These are phyloP conservation scores for Tichodroma muraria DNA, from an alignment of 2,113 vertebrate species.

Conservation along the genomic window DNA sequence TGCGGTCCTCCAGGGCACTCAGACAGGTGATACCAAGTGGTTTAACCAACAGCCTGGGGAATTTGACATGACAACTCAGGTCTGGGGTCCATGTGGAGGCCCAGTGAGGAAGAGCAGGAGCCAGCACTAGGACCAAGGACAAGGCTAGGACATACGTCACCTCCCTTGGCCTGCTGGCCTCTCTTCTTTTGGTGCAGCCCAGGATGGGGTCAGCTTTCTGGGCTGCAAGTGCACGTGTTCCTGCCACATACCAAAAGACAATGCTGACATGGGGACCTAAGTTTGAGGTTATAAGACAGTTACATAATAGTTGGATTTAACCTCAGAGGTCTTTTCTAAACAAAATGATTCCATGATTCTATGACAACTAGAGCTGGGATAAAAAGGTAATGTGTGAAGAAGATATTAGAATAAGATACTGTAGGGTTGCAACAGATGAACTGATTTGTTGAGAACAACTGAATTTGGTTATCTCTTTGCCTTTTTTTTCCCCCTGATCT, in stretches of 20 bases:
- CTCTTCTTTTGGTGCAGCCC: not conserved
- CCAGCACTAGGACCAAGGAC: not conserved
- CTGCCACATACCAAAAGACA: not conserved
- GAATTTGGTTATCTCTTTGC: not conserved
- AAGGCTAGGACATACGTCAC: not conserved
- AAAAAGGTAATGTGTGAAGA: not conserved
- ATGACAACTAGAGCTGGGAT: not conserved
- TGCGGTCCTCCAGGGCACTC: not conserved
- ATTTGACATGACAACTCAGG: not conserved
- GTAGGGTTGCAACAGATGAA: not conserved
- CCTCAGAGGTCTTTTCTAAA: not conserved
- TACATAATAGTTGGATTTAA: not conserved
- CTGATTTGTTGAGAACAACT: not conserved
- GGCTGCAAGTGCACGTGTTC: not conserved
- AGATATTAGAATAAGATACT: not conserved
- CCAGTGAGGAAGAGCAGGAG: not conserved
- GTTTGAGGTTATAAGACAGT: not conserved
- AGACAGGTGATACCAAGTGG: rapidly evolving
- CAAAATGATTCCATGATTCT: not conserved
- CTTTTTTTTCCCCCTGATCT: not conserved
- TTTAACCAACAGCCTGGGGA: not conserved
- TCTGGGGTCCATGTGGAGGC: rapidly evolving
- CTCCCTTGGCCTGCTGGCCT: not conserved
- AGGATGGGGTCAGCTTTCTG: not conserved
- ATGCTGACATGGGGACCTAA: not conserved